phyloP scores from a whole-genome alignment of 2,797 vertebrate species.

The Girardinus metallicus region DNA sequence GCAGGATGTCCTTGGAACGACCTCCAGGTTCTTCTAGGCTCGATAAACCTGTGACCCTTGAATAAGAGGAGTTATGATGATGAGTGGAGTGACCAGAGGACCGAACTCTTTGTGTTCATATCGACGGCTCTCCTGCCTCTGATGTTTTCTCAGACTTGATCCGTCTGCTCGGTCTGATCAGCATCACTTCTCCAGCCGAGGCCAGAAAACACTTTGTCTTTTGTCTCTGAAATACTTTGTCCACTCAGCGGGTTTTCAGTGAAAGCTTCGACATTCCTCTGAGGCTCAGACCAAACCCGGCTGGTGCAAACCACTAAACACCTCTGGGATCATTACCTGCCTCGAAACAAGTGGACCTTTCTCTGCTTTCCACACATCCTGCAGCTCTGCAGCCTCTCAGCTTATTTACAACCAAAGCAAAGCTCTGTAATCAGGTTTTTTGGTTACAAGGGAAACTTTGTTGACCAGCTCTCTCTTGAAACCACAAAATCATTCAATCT shows the following conservation, averaged over 20 bases:
- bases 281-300: conserved; percentile 25
- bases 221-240: conserved; percentile 38
- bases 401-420: conserved; percentile 24
- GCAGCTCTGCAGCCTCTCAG: conserved; percentile 4
- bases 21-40: not conserved
- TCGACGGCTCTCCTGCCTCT: conserved; percentile 14
- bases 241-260: conserved; percentile 38
- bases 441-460: conserved; percentile 21
- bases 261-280: conserved; percentile 54
- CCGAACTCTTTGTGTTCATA: not conserved
- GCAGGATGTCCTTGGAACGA: not conserved
- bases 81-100: not conserved
- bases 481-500: not conserved
- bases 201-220: conserved; percentile 19
- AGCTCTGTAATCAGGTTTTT: conserved; percentile 14
- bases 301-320: conserved; percentile 1
- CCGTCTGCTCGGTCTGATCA: conserved; percentile 54
- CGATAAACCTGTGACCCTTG: not conserved
- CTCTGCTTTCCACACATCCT: not conserved
- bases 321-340: conserved; percentile 4
- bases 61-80: not conserved
- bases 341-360: conserved; percentile 5
- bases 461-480: not conserved
- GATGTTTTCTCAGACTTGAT: conserved; percentile 36
- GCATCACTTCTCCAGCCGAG: conserved; percentile 49